phyloP scores from a whole-genome alignment of 2,113 vertebrate species.

The Sterna hirundo region DNA sequence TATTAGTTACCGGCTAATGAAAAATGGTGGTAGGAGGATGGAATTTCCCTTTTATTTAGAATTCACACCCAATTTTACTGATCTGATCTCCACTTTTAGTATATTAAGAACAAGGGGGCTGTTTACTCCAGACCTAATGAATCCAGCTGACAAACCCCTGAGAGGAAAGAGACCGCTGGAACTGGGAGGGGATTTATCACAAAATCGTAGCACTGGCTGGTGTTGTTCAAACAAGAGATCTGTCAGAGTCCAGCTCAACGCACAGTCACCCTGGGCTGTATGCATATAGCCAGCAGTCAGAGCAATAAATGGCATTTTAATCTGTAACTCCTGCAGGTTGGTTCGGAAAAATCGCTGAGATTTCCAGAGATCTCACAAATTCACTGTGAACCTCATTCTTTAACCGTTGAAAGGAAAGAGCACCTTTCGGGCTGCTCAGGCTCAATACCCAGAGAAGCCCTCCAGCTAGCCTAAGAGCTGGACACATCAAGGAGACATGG shows the following conservation, averaged over 20 bases:
- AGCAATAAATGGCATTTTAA: neutral
- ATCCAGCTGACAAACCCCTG: neutral
- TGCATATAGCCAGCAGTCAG: neutral
- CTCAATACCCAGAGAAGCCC: neutral
- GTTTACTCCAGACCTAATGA: neutral
- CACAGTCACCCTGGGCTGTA: neutral
- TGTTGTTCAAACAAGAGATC: neutral
- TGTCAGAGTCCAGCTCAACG: neutral
- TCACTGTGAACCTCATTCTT: neutral
- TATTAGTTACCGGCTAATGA: neutral
- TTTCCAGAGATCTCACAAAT: neutral
- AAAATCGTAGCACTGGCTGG: neutral
- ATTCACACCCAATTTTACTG: neutral
- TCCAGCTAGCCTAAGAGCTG: neutral
- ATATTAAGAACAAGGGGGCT: neutral
- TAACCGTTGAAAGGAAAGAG: neutral
- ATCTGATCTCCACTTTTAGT: neutral
- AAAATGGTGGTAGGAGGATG: neutral
- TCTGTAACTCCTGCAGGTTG: neutral
- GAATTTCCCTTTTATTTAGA: slow-evolving; percentile 18
- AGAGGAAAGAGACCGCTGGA: neutral
- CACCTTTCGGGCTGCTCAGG: neutral
- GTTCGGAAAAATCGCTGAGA: neutral
- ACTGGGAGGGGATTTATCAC: neutral
- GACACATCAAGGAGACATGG: neutral